These are phyloP conservation scores for Hirudo medicinalis DNA, from an alignment of 1,140 invertebrate species.

Conservation along the genomic window DNA sequence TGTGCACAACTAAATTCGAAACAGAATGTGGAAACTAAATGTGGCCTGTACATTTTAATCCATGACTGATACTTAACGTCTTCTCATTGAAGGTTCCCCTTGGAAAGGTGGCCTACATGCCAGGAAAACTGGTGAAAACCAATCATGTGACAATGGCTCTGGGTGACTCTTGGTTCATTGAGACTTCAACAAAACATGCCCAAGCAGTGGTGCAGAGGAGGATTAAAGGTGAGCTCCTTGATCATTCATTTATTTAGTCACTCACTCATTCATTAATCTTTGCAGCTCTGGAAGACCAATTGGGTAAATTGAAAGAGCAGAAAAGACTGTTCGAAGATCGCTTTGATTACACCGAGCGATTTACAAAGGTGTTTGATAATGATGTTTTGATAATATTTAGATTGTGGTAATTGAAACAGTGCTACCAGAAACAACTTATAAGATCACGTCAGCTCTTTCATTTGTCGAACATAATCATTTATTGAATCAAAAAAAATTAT, in stretches of 20 bases:
- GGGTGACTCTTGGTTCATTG: constrained; percentile 58
- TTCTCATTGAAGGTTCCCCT: constrained; percentile 46
- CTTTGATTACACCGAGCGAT: too few relatives aligned
- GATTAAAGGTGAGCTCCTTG: constrained; percentile 45
- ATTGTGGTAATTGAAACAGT: neutral
- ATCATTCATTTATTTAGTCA: neutral
- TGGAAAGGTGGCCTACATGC: constrained; percentile 53
- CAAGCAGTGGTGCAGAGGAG: constrained; percentile 50
- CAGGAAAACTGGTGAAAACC: constrained; percentile 55
- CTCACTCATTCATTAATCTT: neutral
- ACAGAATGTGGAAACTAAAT: too few relatives aligned
- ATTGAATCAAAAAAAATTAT: neutral
- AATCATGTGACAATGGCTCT: constrained; percentile 56
- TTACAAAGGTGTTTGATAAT: neutral
- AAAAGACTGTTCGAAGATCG: neutral
- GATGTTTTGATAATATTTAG: neutral
- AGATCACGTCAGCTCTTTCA: too few relatives aligned
- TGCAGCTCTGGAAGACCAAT: neutral
- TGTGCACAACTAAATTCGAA: too few relatives aligned
- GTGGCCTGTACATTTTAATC: too few relatives aligned
- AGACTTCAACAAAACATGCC: constrained; percentile 53
- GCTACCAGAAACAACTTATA: too few relatives aligned
- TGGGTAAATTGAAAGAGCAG: neutral
- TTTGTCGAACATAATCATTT: too few relatives aligned
- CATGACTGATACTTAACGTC: too few relatives aligned